Evolutionary conservation across 2,888 invertebrate species (phyloP).

Genomic region (Stenurella melanura): DNA sequence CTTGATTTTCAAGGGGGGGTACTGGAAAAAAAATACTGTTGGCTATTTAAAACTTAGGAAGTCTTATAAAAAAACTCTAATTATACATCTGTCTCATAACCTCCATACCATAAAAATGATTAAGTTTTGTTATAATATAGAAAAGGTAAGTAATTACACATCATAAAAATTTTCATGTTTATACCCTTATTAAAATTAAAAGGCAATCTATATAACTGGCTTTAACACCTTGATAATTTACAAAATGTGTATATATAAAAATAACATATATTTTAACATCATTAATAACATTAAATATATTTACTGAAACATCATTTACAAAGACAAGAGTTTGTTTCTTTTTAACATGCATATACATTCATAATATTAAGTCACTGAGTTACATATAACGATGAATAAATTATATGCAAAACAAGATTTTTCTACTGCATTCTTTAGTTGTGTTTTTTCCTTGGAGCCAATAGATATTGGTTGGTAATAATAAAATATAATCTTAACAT

Average conservation of each 20-base stretch:
- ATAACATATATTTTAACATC: conserved; percentile 44
- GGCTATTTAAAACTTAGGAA: neutral
- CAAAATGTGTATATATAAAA: conserved; percentile 50
- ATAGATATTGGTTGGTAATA: neutral
- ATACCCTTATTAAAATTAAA: conserved; percentile 4
- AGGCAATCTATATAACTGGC: neutral
- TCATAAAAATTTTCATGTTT: neutral
- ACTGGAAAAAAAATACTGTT: neutral
- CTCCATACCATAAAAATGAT: conserved; percentile 10
- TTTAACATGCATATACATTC: conserved; percentile 10
- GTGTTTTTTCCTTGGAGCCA: conserved; percentile 21
- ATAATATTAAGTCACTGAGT: conserved; percentile 16
- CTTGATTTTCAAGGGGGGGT: neutral
- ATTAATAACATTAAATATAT: conserved; percentile 31
- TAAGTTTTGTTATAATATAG: conserved; percentile 10
- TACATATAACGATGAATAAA: neutral
- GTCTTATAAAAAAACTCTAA: conserved; percentile 18
- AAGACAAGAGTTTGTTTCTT: neutral
- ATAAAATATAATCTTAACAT: too few relatives aligned
- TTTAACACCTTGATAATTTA: conserved; percentile 39
- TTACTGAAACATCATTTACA: conserved; percentile 17
- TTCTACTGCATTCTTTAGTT: conserved; percentile 11
- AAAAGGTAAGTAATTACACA: neutral
- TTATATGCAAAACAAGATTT: conserved; percentile 18
- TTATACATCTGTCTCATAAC: conserved; percentile 17